Percentiles rank a stretch among this genome's conserved stretches.
Conservation (phyloP, 2,113 vertebrate genomes). For the Pomatorhinus ruficollis region DNA sequence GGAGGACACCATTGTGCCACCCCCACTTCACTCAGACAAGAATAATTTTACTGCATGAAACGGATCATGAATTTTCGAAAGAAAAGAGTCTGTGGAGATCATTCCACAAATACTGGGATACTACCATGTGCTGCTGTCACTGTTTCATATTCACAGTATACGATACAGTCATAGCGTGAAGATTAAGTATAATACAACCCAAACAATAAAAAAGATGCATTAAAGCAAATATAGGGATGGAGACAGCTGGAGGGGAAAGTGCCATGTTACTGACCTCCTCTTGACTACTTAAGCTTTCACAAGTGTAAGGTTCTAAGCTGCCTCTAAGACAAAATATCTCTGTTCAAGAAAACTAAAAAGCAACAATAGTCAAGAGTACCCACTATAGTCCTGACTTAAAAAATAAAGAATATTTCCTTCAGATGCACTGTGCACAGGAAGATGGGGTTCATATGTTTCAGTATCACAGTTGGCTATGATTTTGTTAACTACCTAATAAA, state of each 20-base stretch:
- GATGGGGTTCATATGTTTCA: background rate
- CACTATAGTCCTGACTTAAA: background rate
- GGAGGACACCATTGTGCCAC: background rate
- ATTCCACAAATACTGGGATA: background rate
- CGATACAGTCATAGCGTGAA: background rate
- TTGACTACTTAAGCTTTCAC: background rate
- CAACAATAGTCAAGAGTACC: background rate
- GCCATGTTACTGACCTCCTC: background rate
- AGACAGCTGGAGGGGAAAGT: background rate
- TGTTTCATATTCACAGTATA: background rate
- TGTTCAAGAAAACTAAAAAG: background rate
- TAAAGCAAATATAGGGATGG: background rate
- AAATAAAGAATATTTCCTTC: background rate
- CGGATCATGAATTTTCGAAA: background rate
- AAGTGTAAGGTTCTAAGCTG: background rate
- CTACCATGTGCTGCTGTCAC: background rate
- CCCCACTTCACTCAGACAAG: background rate
- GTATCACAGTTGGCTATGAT: conserved; percentile 5
- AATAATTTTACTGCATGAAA: background rate
- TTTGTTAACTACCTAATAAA: background rate
- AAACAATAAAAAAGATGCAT: background rate
- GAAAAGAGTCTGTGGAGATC: background rate
- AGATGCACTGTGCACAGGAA: background rate
- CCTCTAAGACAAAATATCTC: background rate
- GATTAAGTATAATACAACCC: background rate